Evolutionary conservation across 2,113 vertebrate species (phyloP), one percentile per base, ranked within the genome.

Genomic region (Donacobius atricapilla): DNA sequence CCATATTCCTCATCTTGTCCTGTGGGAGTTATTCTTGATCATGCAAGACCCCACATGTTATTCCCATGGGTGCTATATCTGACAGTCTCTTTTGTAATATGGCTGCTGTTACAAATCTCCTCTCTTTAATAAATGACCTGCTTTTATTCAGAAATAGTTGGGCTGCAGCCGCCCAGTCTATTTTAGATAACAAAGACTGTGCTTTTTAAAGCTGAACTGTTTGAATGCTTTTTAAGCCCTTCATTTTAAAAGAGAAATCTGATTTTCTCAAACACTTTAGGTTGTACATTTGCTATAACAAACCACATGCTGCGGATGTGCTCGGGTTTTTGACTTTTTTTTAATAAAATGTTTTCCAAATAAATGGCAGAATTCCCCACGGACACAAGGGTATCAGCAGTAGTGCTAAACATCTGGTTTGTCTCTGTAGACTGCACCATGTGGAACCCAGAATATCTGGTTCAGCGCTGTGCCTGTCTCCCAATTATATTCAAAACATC

Each of bases 331-430:
- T 57, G 33, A 2, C 21, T 56, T 58, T 79, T 79, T 77, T 72
- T 5, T 12, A 76, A 88, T 56, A 48, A 76, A 81, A 30, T 60
- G 9, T 94, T 95, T 96, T 90, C 61, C 39, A 87, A 72, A 94
- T 66, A 87, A 72, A 79, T 65, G 73, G 19, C 14, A 60, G 14
- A 86, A 93, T 92, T 96, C 90, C 93, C 73, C 18, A 37, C 15
- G 69, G 91, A 45, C n/a, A 14, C 9, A 3, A 22, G 14, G n/a
- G 33, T 65, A 65, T 86, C 71, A 75, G 75, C 94, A 88, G 39
- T 24, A 88, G 65, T 40, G 40, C 64, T 93, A 65, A 96, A 88
- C 88, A 94, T 94, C 95, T 96, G 92, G 57, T 66, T 86, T 77
- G 53, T 72, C 68, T 90, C 66, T 92, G 31, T 68, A 65, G 60